These are phyloP conservation scores for Diploptera punctata DNA, from an alignment of 2,888 invertebrate species.

Conservation along the genomic window DNA sequence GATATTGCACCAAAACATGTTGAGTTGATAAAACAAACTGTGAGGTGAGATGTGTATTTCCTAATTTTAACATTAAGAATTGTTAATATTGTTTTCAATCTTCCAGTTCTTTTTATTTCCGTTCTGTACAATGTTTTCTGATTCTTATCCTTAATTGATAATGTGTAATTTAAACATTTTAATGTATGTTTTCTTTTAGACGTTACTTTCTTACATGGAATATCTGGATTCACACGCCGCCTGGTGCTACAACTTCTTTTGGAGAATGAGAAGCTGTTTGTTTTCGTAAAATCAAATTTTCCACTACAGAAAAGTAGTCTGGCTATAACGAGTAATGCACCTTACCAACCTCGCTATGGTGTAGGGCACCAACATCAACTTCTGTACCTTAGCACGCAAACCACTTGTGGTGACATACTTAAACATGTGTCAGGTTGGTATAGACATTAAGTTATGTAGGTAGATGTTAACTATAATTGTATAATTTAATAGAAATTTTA, in stretches of 20 bases:
- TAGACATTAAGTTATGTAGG: no score
- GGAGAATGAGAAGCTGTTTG: constrained; percentile 83
- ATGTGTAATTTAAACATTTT: neutral
- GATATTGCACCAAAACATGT: no score
- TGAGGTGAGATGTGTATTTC: no score
- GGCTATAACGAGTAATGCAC: constrained; percentile 30
- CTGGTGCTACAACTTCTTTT: constrained; percentile 84
- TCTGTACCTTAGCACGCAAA: constrained; percentile 75
- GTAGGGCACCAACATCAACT: constrained; percentile 75
- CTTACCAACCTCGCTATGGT: constrained; percentile 72
- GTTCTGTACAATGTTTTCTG: no score
- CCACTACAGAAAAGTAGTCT: constrained; percentile 32
- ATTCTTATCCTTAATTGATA: neutral
- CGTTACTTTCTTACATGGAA: constrained; percentile 61
- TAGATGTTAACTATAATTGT: no score
- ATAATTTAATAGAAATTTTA: no score
- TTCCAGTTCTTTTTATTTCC: no score
- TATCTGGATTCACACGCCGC: constrained; percentile 88
- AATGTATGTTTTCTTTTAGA: constrained; percentile 46
- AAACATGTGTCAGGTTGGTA: constrained; percentile 53
- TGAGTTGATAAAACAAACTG: no score
- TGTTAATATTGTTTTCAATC: no score
- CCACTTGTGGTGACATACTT: constrained; percentile 76
- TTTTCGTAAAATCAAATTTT: constrained; percentile 65
- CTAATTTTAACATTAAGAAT: no score